These are phyloP conservation scores for Esox lucius DNA, from an alignment of 2,797 vertebrate genomes.

Conservation along the genomic window DNA sequence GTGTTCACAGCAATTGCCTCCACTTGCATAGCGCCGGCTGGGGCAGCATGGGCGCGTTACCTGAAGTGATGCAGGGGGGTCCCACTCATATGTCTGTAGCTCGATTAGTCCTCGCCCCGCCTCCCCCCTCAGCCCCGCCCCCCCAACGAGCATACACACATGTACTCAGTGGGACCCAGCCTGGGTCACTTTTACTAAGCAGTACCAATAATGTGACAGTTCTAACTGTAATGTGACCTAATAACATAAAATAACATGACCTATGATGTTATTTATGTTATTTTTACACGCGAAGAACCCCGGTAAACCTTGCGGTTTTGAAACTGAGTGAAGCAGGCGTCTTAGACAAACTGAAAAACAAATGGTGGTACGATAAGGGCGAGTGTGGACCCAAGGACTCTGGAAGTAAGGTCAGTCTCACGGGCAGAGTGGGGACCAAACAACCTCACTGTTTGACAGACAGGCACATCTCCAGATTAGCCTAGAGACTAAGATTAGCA, in stretches of 20 bases:
- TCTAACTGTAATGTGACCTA: constrained; percentile 86
- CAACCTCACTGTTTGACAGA: constrained; percentile 10
- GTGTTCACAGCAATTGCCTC: constrained; percentile 89
- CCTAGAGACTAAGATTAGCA: background rate
- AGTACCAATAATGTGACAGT: constrained; percentile 61
- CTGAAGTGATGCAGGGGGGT: constrained; percentile 94
- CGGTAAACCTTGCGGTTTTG: constrained; percentile 99
- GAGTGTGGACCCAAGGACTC: constrained; percentile 99
- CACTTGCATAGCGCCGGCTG: constrained; percentile 71
- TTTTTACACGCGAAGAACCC: constrained; percentile 99
- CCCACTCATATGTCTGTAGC: constrained; percentile 95
- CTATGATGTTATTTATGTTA: constrained; percentile 99
- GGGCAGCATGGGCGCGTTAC: constrained; percentile 97
- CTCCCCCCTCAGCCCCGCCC: constrained; percentile 65
- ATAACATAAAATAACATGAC: constrained; percentile 99
- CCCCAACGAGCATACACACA: constrained; percentile 82
- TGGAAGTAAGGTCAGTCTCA: constrained; percentile 99
- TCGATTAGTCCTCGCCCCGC: constrained; percentile 78
- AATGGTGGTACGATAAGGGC: constrained; percentile 99
- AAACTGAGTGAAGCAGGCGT: constrained; percentile 99
- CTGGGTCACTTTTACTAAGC: constrained; percentile 85
- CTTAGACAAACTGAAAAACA: constrained; percentile 99
- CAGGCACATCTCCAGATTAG: background rate
- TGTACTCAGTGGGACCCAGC: constrained; percentile 89
- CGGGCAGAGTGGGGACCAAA: constrained; percentile 20